Evolutionary conservation across 1,140 invertebrate genomes (phyloP).

Genomic region (Octopus bimaculoides): DNA sequence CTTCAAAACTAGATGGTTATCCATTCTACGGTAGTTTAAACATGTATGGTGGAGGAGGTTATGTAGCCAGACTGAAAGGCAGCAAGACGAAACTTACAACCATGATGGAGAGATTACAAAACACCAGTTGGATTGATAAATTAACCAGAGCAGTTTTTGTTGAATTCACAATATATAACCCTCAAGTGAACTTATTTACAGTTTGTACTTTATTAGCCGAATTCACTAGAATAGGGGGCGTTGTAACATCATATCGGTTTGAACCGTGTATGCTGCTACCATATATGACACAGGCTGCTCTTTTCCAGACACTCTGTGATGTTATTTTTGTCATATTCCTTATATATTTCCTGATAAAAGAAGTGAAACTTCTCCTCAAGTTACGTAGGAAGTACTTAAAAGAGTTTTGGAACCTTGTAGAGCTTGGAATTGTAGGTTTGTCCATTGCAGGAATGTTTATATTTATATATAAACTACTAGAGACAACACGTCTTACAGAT

Average conservation of each 20-base stretch:
- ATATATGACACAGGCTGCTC: constrained; percentile 41
- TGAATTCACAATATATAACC: constrained; percentile 65
- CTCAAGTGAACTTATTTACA: constrained; percentile 61
- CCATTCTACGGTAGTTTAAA: constrained; percentile 58
- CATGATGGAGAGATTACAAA: constrained; percentile 52
- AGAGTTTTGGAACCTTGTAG: constrained; percentile 59
- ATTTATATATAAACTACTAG: constrained; percentile 55
- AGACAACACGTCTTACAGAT: constrained; percentile 47
- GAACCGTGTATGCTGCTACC: constrained; percentile 56
- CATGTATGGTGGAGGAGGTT: constrained; percentile 63
- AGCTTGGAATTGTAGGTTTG: constrained; percentile 55
- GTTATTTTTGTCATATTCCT: constrained; percentile 54
- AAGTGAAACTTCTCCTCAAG: constrained; percentile 37
- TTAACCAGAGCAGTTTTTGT: constrained; percentile 63
- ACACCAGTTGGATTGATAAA: constrained; percentile 61
- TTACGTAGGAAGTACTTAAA: constrained; percentile 48
- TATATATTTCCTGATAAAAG: constrained; percentile 59
- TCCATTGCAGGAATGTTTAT: constrained; percentile 54
- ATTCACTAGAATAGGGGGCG: constrained; percentile 60
- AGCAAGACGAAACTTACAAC: constrained; percentile 44
- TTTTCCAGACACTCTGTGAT: constrained; percentile 50
- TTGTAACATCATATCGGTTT: constrained; percentile 60
- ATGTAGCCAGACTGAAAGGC: constrained; percentile 59
- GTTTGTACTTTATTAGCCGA: constrained; percentile 60
- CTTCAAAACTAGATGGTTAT: constrained; percentile 55